phyloP scores from a whole-genome alignment of 2,113 vertebrate species.

The Melanerpes formicivorus region DNA sequence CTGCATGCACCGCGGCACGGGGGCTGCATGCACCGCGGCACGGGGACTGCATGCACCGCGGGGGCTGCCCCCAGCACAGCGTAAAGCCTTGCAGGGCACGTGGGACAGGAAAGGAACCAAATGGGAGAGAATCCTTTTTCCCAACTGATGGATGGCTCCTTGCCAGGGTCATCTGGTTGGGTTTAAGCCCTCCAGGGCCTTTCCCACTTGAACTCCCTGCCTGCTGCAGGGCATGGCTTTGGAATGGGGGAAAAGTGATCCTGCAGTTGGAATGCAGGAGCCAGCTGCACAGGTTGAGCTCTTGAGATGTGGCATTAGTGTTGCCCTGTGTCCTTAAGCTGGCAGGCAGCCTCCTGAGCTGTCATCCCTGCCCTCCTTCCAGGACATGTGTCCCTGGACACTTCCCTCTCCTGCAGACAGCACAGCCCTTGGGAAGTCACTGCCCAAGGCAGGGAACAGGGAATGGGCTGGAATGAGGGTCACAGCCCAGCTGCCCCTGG shows the following conservation, averaged over 20 bases:
- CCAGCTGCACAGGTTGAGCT: not conserved
- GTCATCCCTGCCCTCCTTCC: not conserved
- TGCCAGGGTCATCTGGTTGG: too few species aligned
- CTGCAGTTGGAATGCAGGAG: not conserved
- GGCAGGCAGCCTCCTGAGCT: not conserved
- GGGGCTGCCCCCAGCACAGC: too few species aligned
- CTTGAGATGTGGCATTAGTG: accelerated
- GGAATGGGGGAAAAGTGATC: not conserved
- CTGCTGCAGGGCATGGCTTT: not conserved
- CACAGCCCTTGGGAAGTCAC: not conserved
- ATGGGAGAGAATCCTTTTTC: too few species aligned
- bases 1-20: too few species aligned
- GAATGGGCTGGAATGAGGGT: not conserved
- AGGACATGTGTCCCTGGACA: not conserved
- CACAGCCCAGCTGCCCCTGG: not conserved
- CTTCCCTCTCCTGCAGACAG: not conserved
- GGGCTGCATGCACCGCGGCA: too few species aligned
- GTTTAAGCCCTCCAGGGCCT: not conserved
- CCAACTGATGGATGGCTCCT: too few species aligned
- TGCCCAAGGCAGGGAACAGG: not conserved
- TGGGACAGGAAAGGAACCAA: too few species aligned
- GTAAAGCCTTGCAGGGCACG: too few species aligned
- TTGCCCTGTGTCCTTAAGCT: not conserved
- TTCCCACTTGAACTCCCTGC: not conserved
- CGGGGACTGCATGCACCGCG: too few species aligned